Evolutionary conservation across 2,888 invertebrate species (phyloP).

Genomic region (Lacanobia wlatinum): DNA sequence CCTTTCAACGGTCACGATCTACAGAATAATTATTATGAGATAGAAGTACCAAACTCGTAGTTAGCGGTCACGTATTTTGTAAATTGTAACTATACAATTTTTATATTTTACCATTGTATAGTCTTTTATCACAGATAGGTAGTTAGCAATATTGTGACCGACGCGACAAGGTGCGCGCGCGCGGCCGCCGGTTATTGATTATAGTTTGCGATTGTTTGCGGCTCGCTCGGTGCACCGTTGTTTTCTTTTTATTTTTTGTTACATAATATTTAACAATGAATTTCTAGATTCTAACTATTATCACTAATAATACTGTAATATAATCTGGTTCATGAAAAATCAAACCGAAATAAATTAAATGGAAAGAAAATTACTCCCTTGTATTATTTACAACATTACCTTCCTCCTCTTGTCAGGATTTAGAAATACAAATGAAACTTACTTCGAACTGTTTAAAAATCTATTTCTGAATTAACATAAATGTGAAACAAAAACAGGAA

Average conservation of each 20-base stretch:
- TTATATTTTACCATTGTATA: slow-evolving; percentile 91
- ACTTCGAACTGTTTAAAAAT: slow-evolving; percentile 69
- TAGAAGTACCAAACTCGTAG: slow-evolving; percentile 90
- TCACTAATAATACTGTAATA: slow-evolving; percentile 91
- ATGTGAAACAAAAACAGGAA: slow-evolving; percentile 69
- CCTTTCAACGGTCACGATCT: slow-evolving; percentile 78
- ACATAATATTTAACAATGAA: slow-evolving; percentile 90
- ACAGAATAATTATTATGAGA: slow-evolving; percentile 81
- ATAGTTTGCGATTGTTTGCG: slow-evolving; percentile 78
- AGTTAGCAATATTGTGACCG: slow-evolving; percentile 85
- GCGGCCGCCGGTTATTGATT: slow-evolving; percentile 73
- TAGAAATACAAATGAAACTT: slow-evolving; percentile 62
- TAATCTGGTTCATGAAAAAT: slow-evolving; percentile 91
- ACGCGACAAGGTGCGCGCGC: slow-evolving; percentile 74
- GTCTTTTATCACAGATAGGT: slow-evolving; percentile 86
- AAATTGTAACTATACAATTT: slow-evolving; percentile 89
- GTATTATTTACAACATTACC: slow-evolving; percentile 52
- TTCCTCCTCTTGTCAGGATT: slow-evolving; percentile 3
- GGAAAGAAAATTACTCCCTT: slow-evolving; percentile 82
- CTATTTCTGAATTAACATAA: slow-evolving; percentile 73
- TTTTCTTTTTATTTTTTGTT: slow-evolving; percentile 89
- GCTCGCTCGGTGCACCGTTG: slow-evolving; percentile 83
- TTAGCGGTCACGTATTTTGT: slow-evolving; percentile 90
- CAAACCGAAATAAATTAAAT: slow-evolving; percentile 90
- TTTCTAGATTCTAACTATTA: slow-evolving; percentile 91